Conservation (phyloP, 2,888 invertebrate genomes). For the Tetrapedia diversipes region DNA sequence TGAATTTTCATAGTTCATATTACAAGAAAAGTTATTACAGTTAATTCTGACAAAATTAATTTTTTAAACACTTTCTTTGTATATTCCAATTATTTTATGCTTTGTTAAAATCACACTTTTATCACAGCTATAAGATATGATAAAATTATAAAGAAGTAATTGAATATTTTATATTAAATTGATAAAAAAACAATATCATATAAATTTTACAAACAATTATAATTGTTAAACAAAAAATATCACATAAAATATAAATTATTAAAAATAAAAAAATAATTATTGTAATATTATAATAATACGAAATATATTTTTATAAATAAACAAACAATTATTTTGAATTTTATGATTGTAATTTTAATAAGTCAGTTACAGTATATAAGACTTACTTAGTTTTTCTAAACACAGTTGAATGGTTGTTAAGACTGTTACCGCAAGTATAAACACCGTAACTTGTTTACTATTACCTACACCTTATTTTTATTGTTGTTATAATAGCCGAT, state of each 20-base stretch:
- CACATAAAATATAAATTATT: not conserved
- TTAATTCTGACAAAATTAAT: not conserved
- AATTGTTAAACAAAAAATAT: not conserved
- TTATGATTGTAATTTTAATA: not conserved
- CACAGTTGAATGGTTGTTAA: not conserved
- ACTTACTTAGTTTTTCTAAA: slow-evolving; percentile 16
- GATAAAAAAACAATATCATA: too few relatives aligned
- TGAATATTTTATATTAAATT: not conserved
- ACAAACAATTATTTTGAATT: not conserved
- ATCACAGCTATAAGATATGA: slow-evolving; percentile 19
- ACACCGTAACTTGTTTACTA: not conserved
- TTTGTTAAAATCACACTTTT: slow-evolving; percentile 1
- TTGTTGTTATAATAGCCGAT: not conserved
- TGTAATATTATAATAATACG: not conserved
- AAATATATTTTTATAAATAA: not conserved
- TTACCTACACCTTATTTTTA: too few relatives aligned
- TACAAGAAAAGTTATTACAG: not conserved
- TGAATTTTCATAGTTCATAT: not conserved
- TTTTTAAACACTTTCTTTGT: not conserved
- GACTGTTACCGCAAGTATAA: not conserved
- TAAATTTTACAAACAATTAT: too few relatives aligned
- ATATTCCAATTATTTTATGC: not conserved
- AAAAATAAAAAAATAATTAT: not conserved
- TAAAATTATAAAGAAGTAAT: slow-evolving; percentile 2
- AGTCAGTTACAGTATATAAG: not conserved